Conservation (phyloP, 1,140 invertebrate genomes). For the Rhysida immarginata region DNA sequence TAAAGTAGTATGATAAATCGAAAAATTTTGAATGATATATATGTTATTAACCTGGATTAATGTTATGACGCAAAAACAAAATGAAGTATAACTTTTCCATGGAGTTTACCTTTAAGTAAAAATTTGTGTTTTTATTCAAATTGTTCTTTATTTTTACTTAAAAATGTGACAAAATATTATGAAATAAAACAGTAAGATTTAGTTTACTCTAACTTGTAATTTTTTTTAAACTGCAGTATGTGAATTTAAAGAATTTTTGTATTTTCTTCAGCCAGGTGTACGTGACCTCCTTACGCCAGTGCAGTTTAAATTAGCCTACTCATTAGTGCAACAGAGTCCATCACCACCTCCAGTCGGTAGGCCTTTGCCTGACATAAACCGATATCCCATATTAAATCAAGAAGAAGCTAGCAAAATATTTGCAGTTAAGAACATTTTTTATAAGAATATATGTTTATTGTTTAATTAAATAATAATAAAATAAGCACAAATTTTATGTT, state of each 20-base stretch:
- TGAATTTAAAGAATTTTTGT: too few species aligned
- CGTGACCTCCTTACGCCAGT: constrained; percentile 29
- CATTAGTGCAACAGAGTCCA: constrained; percentile 52
- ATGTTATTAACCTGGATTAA: too few species aligned
- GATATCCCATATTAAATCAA: constrained; percentile 75
- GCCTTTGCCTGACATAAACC: constrained; percentile 50
- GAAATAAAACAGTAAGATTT: too few species aligned
- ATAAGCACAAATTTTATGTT: too few species aligned
- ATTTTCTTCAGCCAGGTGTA: constrained; percentile 21
- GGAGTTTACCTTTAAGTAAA: too few species aligned
- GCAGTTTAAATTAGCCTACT: constrained; percentile 64
- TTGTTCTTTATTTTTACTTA: too few species aligned
- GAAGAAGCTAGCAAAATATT: constrained; percentile 62
- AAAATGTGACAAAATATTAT: too few species aligned
- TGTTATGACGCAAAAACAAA: too few species aligned
- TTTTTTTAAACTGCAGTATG: neutral
- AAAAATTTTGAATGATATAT: too few species aligned
- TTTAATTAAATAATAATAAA: neutral
- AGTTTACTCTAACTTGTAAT: neutral
- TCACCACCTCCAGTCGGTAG: constrained; percentile 28
- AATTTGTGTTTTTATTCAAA: too few species aligned
- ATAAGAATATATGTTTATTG: neutral
- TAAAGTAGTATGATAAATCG: too few species aligned
- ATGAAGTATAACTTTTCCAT: too few species aligned
- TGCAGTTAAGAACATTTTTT: constrained; percentile 33